phyloP scores from a whole-genome alignment of 2,797 vertebrate species.

The Ptychobarbus kaznakovi region DNA sequence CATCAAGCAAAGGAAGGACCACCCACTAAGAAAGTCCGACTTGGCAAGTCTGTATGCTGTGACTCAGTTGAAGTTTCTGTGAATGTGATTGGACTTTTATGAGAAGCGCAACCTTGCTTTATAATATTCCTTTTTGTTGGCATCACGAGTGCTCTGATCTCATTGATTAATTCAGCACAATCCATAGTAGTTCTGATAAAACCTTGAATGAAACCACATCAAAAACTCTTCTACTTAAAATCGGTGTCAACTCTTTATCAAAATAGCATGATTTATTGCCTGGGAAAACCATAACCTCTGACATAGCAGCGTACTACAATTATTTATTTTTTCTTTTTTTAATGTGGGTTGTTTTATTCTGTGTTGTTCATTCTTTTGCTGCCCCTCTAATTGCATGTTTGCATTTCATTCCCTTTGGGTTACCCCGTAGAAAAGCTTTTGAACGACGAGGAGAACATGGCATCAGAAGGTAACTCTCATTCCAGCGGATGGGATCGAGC shows the following conservation, averaged over 20 bases:
- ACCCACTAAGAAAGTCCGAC: conserved; percentile 75
- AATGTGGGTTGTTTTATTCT: conserved; percentile 41
- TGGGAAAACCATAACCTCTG: conserved; percentile 77
- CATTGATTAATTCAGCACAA: background rate
- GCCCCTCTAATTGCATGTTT: conserved; percentile 73
- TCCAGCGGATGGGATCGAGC: conserved; percentile 60
- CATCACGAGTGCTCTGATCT: conserved; percentile 2
- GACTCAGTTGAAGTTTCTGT: conserved; percentile 65
- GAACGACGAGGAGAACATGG: conserved; percentile 54
- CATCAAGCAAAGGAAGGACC: conserved; percentile 76
- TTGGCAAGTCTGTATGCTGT: conserved; percentile 63
- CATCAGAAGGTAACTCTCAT: conserved; percentile 51
- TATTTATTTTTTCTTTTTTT: conserved; percentile 56
- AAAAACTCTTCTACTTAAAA: conserved; percentile 21
- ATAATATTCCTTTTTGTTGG: conserved; percentile 38
- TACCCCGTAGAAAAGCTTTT: conserved; percentile 54
- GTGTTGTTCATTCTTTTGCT: conserved; percentile 42
- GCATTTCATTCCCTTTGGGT: conserved; percentile 64
- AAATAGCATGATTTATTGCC: conserved; percentile 55
- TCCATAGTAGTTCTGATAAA: conserved; percentile 23
- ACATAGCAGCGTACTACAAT: conserved; percentile 62
- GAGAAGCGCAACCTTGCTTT: conserved; percentile 24
- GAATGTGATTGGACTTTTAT: conserved; percentile 57
- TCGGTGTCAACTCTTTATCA: conserved; percentile 14
- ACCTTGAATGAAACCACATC: conserved; percentile 18